phyloP scores from a whole-genome alignment of 2,113 vertebrate species.

The Electrona antarctica region DNA sequence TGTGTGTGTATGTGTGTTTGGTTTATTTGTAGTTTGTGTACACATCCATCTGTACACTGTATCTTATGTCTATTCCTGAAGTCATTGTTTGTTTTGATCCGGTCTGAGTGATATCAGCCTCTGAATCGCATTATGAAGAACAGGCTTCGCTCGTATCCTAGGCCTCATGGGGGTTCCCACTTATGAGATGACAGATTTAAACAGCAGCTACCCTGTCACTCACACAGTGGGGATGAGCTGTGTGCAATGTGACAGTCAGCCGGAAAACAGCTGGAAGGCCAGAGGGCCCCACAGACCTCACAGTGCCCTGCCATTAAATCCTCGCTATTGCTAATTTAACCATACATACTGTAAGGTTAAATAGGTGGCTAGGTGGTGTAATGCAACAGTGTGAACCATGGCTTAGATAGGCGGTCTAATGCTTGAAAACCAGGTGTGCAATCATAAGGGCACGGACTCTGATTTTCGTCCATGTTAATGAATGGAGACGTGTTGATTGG shows the following conservation, averaged over 20 bases:
- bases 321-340: no score
- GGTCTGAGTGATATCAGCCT: conserved; percentile 19
- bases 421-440: no score
- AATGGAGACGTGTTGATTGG: conserved; percentile 18
- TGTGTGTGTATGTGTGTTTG: conserved; percentile 11
- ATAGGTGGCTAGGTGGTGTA: neutral
- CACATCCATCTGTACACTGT: neutral
- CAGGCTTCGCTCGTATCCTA: neutral
- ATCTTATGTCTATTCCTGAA: neutral
- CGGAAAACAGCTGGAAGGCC: conserved; percentile 10
- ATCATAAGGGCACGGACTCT: no score
- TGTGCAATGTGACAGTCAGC: conserved; percentile 16
- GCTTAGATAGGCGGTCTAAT: no score
- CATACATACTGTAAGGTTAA: neutral
- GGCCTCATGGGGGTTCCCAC: neutral
- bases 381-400: no score
- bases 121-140: neutral
- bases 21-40: neutral
- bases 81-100: conserved; percentile 29
- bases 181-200: conserved; percentile 8
- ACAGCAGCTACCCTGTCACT: neutral
- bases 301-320: neutral
- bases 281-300: neutral
- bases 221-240: neutral
- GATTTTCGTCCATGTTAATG: neutral